Conservation (phyloP, 1,140 invertebrate genomes). For the Bicyclus anynana region DNA sequence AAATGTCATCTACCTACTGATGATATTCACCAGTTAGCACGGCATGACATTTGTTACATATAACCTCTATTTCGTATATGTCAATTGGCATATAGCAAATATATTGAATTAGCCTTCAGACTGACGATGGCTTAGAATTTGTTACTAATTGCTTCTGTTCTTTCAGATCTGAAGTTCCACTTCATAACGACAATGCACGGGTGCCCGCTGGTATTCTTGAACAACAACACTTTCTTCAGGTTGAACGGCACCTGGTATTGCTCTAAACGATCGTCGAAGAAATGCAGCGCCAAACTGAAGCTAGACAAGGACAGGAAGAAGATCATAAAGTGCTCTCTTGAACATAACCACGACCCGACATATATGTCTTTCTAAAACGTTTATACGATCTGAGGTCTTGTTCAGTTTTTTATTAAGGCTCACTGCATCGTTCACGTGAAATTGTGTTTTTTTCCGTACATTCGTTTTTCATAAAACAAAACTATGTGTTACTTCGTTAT, state of each 20-base stretch:
- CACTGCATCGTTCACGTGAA: no score
- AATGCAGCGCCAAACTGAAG: slow-evolving; percentile 5
- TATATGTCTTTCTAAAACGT: background rate
- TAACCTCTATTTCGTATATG: no score
- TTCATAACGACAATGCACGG: background rate
- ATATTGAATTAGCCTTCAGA: no score
- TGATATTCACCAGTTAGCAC: no score
- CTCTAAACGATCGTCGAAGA: slow-evolving; percentile 3
- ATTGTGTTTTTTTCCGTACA: no score
- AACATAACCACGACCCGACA: background rate
- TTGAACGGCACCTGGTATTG: slow-evolving; percentile 2
- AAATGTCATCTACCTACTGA: no score
- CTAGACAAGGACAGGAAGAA: background rate
- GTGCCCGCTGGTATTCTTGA: background rate
- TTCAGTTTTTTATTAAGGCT: no score
- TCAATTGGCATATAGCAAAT: no score
- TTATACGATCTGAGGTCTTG: no score
- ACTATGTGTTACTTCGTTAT: no score
- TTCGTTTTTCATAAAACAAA: no score
- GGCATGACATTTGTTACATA: no score
- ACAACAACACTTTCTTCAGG: background rate
- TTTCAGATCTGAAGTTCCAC: background rate
- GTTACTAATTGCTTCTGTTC: background rate
- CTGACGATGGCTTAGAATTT: background rate
- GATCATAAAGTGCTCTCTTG: background rate